Evolutionary conservation across 2,113 vertebrate species (phyloP), one percentile per base, ranked within the genome.

Genomic region (Aix galericulata): DNA sequence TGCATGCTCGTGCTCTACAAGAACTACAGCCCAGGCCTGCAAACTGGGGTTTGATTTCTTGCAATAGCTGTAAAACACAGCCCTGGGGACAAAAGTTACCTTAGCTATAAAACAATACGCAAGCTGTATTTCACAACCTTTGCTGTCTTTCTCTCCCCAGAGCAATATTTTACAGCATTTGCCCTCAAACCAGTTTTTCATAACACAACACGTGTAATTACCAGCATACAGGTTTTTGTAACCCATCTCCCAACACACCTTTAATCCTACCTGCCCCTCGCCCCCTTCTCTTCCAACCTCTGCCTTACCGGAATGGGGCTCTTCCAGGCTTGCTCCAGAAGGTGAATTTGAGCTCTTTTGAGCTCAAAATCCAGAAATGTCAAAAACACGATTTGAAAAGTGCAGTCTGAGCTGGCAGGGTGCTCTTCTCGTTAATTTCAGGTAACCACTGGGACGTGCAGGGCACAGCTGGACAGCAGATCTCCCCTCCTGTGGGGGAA

Each of bases 181-280:
- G 86, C 93, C 88, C 91, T 93, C 69, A 86, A 80, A 87, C 71
- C 76, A 89, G 85, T 83, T 94, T 86, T 95, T 53, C 75, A 42
- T 73, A 90, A 74, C 46, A 26, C 1, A 25, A 88, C 34, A 6
- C 3, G 16, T 86, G 69, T 38, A 67, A 82, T 89, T 94, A 84
- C 60, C 32, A 52, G 58, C 66, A 93, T 89, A 75, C 82, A 90
- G 69, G 69, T 67, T 78, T 91, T 89, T 72, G 76, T 75, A 84
- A 89, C n/a, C 64, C 63, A 48, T 38, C 71, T 48, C 85, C 73
- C 8, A 10, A 34, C 4, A 25, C 52, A 44, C 53, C 13, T 75
- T 59, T 48, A 27, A 38, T 38, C 58, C 34, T 14, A 18, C 10
- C 67, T 13, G 21, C 21, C 42, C 36, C n/a, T 25, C 11, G 9